A percentile compares a stretch with the other conserved stretches of the same genome.
These are phyloP conservation scores for Cephalopachus bancanus DNA, from an alignment of 2,797 vertebrate genomes.

Conservation along the genomic window DNA sequence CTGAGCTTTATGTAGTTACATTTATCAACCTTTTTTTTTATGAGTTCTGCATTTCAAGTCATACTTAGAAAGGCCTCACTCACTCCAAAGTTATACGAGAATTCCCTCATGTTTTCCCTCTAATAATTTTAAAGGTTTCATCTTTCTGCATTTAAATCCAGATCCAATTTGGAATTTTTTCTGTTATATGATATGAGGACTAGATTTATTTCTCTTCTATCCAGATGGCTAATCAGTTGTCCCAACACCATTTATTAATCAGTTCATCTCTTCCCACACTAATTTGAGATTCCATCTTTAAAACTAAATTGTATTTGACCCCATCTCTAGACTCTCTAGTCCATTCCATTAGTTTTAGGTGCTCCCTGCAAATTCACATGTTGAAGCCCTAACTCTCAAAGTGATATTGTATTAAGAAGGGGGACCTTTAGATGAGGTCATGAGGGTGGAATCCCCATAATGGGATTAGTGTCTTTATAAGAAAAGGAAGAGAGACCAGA, in stretches of 20 bases:
- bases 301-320: slow-evolving; percentile 33
- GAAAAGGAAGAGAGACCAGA: neutral
- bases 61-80: slow-evolving; percentile 42
- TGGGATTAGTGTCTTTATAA: neutral
- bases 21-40: slow-evolving; percentile 59
- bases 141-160: slow-evolving; percentile 8
- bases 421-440: neutral
- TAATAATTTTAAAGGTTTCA: slow-evolving; percentile 16
- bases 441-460: neutral
- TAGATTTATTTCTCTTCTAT: slow-evolving; percentile 56
- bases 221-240: neutral
- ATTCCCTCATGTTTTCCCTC: neutral
- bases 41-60: slow-evolving; percentile 5
- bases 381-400: neutral
- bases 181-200: neutral
- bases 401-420: neutral
- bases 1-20: slow-evolving; percentile 58
- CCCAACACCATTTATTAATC: slow-evolving; percentile 21
- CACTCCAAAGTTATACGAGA: neutral
- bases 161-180: slow-evolving; percentile 14
- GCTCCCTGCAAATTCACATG: neutral
- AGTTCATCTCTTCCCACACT: neutral
- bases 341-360: slow-evolving; percentile 40
- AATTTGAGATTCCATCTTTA: neutral
- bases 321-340: slow-evolving; percentile 28